Evolutionary conservation across 1,140 invertebrate genomes (phyloP).

Genomic region (Papilio polyxenes): DNA sequence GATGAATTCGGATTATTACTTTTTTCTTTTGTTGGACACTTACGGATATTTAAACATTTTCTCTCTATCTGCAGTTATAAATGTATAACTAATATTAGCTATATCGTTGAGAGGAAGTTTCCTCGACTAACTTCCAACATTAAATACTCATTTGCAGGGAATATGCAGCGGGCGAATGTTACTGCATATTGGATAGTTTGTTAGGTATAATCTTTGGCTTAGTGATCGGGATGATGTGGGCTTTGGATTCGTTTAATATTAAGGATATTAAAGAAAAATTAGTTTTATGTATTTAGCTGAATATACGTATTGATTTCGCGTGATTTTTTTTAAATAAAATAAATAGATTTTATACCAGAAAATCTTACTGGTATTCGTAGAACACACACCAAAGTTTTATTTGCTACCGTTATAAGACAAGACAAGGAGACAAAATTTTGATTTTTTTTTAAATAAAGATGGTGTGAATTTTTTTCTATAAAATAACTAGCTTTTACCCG

Average conservation of each 20-base stretch:
- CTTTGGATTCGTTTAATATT: not conserved
- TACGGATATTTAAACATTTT: too few species aligned
- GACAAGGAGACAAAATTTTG: too few species aligned
- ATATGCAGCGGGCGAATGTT: not conserved
- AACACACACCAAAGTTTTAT: too few species aligned
- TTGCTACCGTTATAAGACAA: too few species aligned
- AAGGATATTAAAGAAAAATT: not conserved
- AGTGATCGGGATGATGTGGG: not conserved
- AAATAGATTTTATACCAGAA: too few species aligned
- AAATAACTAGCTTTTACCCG: too few species aligned
- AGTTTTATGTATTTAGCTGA: not conserved
- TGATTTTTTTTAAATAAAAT: too few species aligned
- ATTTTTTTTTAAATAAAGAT: too few species aligned
- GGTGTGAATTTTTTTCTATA: too few species aligned
- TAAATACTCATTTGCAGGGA: not conserved
- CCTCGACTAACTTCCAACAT: not conserved
- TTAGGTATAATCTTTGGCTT: slow-evolving; percentile 2
- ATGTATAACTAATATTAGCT: not conserved
- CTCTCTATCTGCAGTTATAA: not conserved
- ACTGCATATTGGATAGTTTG: slow-evolving; percentile 25
- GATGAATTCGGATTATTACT: too few species aligned
- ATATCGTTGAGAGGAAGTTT: not conserved
- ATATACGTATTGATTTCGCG: not conserved
- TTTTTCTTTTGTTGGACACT: too few species aligned
- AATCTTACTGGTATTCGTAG: too few species aligned